phyloP scores from a whole-genome alignment of 2,797 vertebrate genomes.

The Neosalanx taihuensis region DNA sequence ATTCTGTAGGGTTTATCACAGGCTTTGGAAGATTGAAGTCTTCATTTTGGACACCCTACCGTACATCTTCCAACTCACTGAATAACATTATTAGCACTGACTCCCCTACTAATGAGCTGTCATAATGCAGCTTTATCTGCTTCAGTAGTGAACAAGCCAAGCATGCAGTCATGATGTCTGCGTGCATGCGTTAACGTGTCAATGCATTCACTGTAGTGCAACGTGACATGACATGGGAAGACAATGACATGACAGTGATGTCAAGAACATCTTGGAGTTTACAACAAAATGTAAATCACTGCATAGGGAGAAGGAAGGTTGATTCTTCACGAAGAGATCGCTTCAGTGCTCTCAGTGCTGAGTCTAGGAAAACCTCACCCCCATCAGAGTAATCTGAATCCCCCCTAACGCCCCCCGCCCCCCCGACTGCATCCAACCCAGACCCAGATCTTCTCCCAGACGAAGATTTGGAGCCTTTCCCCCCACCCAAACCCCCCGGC shows the following conservation, averaged over 20 bases:
- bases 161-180: neutral
- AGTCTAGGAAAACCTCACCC: neutral
- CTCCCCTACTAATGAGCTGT: conserved; percentile 15
- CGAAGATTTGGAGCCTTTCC: too few relatives aligned
- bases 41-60: conserved; percentile 2
- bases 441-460: too few relatives aligned
- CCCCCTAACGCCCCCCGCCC: too few relatives aligned
- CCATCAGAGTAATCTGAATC: neutral
- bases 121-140: conserved; percentile 16
- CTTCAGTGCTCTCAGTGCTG: neutral
- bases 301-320: neutral
- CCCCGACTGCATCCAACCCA: too few relatives aligned
- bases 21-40: neutral
- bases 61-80: neutral
- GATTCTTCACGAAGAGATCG: neutral
- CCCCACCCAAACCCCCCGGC: too few relatives aligned
- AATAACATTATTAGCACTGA: neutral
- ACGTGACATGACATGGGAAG: neutral
- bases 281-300: conserved; percentile 3
- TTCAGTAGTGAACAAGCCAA: conserved; percentile 8
- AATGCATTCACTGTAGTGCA: neutral
- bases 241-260: neutral
- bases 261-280: conserved; percentile 9
- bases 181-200: neutral
- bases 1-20: too few relatives aligned